These are phyloP conservation scores for Strigamia crassipes DNA, from an alignment of 2,888 invertebrate genomes.

Conservation along the genomic window DNA sequence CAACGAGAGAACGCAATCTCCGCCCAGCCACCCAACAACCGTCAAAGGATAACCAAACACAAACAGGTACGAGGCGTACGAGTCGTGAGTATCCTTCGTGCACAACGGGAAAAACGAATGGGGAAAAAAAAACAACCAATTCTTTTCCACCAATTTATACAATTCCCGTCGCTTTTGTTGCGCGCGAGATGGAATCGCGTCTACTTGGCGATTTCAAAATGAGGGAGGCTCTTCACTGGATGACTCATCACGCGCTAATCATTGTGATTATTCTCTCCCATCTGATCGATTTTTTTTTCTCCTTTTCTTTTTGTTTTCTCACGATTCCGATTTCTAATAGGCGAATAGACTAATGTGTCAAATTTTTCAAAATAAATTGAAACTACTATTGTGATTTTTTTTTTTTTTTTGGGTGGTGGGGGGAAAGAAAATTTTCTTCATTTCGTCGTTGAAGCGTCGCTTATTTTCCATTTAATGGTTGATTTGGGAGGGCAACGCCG, in stretches of 20 bases:
- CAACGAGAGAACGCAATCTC: background rate
- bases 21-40: background rate
- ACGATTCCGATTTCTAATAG: no score
- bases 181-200: background rate
- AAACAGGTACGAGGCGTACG: background rate
- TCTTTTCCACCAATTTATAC: background rate
- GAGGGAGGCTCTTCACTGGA: background rate
- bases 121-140: background rate
- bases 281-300: background rate
- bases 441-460: background rate
- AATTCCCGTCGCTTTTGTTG: background rate
- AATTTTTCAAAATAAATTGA: no score
- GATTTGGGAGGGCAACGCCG: background rate
- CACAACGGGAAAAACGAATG: background rate
- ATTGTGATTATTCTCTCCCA: background rate
- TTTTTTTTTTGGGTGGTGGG: no score
- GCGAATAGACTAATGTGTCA: no score
- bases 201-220: no score
- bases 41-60: background rate
- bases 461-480: background rate
- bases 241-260: background rate
- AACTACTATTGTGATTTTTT: no score
- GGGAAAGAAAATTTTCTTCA: background rate
- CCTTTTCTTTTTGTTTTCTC: no score
- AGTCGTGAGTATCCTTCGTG: no score